A percentile compares a stretch with the other conserved stretches of the same genome.
phyloP scores from a whole-genome alignment of 2,113 vertebrate genomes.

The Numenius arquata region DNA sequence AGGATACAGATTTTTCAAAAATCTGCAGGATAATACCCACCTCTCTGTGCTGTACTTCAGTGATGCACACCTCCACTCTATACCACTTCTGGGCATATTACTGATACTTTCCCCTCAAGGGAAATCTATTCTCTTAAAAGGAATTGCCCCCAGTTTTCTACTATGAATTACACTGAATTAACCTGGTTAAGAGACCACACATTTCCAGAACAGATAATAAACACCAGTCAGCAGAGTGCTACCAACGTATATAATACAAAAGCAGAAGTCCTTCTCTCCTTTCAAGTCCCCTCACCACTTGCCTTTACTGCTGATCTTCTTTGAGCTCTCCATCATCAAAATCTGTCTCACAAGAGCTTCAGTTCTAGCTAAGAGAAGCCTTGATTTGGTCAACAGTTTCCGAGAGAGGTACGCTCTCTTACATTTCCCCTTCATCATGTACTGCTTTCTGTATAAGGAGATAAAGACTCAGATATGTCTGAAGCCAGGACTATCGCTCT shows the following conservation, averaged over 20 bases:
- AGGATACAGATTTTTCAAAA: background rate
- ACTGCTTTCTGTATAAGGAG: background rate
- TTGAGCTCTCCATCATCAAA: background rate
- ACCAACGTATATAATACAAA: background rate
- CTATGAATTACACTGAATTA: background rate
- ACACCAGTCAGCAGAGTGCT: background rate
- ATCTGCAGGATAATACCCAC: background rate
- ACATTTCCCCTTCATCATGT: background rate
- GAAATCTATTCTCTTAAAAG: background rate
- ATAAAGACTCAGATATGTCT: background rate
- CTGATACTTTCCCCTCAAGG: background rate
- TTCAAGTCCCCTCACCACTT: background rate
- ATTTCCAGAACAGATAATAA: background rate
- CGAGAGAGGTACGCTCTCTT: background rate
- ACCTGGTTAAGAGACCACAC: background rate
- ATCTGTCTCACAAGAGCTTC: background rate
- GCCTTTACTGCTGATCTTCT: background rate
- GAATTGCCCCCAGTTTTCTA: background rate
- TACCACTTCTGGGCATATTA: background rate
- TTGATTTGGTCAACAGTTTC: background rate
- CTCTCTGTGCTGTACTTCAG: rapidly evolving
- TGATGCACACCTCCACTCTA: background rate
- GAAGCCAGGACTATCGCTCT: background rate
- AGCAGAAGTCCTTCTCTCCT: background rate
- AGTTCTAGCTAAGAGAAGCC: background rate